Evolutionary conservation across 1,140 invertebrate species (phyloP).

Genomic region (Drosophila tani): DNA sequence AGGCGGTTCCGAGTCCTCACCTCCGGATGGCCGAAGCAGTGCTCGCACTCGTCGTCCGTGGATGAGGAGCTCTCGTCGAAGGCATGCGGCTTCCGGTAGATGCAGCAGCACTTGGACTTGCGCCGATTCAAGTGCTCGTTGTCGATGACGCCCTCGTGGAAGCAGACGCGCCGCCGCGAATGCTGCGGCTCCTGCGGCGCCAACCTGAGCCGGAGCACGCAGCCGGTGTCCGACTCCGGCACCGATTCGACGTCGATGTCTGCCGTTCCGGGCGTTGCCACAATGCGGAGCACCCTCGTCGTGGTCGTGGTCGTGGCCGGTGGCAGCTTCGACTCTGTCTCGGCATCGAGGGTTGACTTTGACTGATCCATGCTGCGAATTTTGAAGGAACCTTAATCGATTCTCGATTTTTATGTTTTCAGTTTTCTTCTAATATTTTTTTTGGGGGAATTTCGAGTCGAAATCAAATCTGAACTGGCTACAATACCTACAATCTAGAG

Average conservation of each 20-base stretch:
- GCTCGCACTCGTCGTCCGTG: slow-evolving; percentile 92
- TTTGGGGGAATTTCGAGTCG: not conserved
- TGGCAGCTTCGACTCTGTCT: not conserved
- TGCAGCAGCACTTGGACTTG: slow-evolving; percentile 97
- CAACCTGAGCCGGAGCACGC: slow-evolving; percentile 81
- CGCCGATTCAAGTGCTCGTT: slow-evolving; percentile 97
- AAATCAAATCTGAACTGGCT: not conserved
- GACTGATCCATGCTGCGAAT: slow-evolving; percentile 21
- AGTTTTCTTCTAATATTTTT: not conserved
- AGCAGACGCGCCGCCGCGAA: slow-evolving; percentile 89
- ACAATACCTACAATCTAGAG: no score
- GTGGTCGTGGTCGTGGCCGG: not conserved
- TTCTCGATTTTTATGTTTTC: not conserved
- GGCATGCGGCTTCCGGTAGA: slow-evolving; percentile 92
- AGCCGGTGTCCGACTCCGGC: not conserved
- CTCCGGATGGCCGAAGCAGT: slow-evolving; percentile 93
- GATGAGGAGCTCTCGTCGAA: slow-evolving; percentile 94
- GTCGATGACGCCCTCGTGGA: slow-evolving; percentile 94
- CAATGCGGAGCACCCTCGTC: slow-evolving; percentile 2
- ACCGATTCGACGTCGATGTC: not conserved
- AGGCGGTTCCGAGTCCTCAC: slow-evolving; percentile 86
- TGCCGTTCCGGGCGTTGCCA: not conserved
- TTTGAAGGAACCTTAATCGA: not conserved
- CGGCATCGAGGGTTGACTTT: slow-evolving; percentile 3
- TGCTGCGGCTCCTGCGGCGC: slow-evolving; percentile 87